These are phyloP conservation scores for Meriones unguiculatus DNA, from an alignment of 2,113 vertebrate species.

Conservation along the genomic window DNA sequence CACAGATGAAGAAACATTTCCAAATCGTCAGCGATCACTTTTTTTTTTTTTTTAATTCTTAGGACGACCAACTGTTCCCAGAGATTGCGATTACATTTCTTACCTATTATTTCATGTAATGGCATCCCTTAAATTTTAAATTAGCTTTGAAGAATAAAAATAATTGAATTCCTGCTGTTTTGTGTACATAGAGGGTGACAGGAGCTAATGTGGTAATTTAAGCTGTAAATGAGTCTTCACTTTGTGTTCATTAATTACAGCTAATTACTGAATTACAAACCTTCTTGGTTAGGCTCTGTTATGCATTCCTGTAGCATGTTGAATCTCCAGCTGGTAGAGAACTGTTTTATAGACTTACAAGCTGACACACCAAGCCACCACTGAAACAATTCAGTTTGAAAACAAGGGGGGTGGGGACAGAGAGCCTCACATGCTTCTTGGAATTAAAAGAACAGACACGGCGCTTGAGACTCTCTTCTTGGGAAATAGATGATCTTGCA, in stretches of 20 bases:
- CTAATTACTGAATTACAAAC: constrained; percentile 99
- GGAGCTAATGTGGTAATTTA: constrained; percentile 99
- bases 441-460: constrained; percentile 78
- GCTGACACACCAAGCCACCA: constrained; percentile 88
- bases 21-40: constrained; percentile 87
- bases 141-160: constrained; percentile 97
- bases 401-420: constrained; percentile 73
- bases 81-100: constrained; percentile 91
- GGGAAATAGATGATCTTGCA: constrained; percentile 69
- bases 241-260: constrained; percentile 99
- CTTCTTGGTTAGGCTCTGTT: constrained; percentile 94
- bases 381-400: constrained; percentile 87
- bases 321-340: constrained; percentile 92
- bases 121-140: constrained; percentile 96
- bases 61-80: constrained; percentile 90
- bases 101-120: constrained; percentile 94
- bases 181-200: constrained; percentile 99
- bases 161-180: constrained; percentile 99
- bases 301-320: constrained; percentile 94
- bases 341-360: constrained; percentile 92
- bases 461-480: constrained; percentile 74
- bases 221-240: constrained; percentile 99
- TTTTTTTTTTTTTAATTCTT: constrained; percentile 87
- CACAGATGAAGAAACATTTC: constrained; percentile 89
- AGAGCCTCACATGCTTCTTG: constrained; percentile 61